Evolutionary conservation across 2,797 vertebrate genomes (phyloP).

Genomic region (Stomatorhinus walkeri): DNA sequence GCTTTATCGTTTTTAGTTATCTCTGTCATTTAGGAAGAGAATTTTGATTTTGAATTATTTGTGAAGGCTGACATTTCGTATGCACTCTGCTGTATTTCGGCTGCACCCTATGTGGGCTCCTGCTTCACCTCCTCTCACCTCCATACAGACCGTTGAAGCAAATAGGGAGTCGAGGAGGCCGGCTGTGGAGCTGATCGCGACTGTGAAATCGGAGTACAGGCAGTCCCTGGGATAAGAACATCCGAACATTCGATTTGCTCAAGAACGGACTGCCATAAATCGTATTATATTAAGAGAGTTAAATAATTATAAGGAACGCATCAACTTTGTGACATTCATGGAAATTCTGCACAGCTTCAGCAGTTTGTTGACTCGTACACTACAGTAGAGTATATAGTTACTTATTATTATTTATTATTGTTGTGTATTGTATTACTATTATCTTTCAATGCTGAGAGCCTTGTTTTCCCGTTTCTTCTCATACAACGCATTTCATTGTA

Average conservation of each 20-base stretch:
- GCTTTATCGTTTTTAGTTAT: neutral
- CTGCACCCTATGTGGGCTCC: neutral
- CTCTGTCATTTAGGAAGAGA: neutral
- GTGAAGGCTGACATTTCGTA: slow-evolving; percentile 8
- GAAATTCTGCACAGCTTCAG: neutral
- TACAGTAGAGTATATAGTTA: neutral
- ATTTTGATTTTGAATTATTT: slow-evolving; percentile 1
- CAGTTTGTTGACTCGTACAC: neutral
- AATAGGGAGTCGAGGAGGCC: neutral
- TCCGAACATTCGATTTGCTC: neutral
- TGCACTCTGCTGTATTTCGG: neutral
- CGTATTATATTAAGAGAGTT: neutral
- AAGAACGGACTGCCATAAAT: neutral
- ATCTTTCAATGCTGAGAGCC: neutral
- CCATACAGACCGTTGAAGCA: neutral
- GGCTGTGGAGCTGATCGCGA: neutral
- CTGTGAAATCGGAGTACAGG: neutral
- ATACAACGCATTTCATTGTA: neutral
- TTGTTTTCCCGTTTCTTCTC: neutral
- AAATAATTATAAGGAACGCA: neutral
- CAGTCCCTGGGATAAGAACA: neutral
- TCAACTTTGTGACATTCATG: neutral
- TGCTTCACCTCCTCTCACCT: neutral
- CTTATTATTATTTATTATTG: neutral
- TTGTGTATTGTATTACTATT: neutral